Conservation (phyloP, 1,140 invertebrate genomes). For the Lepidurus packardi region DNA sequence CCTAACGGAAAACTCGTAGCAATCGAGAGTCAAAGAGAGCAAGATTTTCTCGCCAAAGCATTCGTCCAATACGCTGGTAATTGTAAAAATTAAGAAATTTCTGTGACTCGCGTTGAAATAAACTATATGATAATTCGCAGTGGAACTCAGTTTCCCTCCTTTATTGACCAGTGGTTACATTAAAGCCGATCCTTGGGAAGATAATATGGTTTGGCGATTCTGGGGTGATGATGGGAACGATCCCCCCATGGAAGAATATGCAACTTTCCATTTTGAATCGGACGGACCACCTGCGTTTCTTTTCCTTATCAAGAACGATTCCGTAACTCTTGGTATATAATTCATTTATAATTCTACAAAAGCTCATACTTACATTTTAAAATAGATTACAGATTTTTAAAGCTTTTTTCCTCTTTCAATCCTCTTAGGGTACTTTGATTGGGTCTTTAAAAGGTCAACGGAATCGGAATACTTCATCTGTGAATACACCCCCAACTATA, state of each 20-base stretch:
- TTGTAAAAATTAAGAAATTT: not conserved
- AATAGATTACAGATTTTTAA: too few relatives aligned
- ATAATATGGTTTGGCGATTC: slow-evolving; percentile 1
- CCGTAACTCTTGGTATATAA: not conserved
- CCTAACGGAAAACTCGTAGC: not conserved
- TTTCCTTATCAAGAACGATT: slow-evolving; percentile 14
- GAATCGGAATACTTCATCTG: slow-evolving; percentile 11
- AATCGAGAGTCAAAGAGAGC: slow-evolving; percentile 6
- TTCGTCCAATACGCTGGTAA: not conserved
- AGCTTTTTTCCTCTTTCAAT: not conserved
- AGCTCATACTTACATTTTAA: too few relatives aligned
- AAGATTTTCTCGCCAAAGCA: slow-evolving; percentile 14
- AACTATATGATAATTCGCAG: not conserved
- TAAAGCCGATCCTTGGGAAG: not conserved
- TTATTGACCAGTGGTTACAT: not conserved
- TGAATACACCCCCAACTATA: not conserved
- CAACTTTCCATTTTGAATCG: not conserved
- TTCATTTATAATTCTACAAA: too few relatives aligned
- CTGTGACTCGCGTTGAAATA: not conserved
- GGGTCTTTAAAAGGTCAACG: not conserved
- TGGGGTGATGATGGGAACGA: not conserved
- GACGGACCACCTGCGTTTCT: not conserved
- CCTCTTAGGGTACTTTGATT: not conserved
- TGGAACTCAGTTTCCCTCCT: not conserved
- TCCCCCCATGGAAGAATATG: not conserved